Evolutionary conservation across 2,888 invertebrate species (phyloP).

Genomic region (Lepidocyrtoides sp.): DNA sequence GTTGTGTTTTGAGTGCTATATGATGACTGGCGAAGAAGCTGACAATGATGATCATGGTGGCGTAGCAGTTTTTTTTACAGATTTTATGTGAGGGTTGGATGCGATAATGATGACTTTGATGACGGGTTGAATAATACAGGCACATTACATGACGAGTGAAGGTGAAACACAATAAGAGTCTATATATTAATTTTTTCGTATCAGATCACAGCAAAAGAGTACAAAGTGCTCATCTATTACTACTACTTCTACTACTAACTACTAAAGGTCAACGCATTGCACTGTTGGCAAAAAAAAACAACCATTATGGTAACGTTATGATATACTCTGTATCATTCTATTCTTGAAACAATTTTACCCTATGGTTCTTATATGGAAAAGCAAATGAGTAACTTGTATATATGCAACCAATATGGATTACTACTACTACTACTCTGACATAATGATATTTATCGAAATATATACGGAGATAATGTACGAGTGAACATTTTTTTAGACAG

Average conservation of each 20-base stretch:
- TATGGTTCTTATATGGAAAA: too few relatives aligned
- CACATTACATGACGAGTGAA: conserved; percentile 74
- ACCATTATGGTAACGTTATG: too few relatives aligned
- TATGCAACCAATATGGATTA: background rate
- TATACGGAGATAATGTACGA: background rate
- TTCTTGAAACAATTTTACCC: background rate
- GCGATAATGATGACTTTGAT: conserved; percentile 78
- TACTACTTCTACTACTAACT: too few relatives aligned
- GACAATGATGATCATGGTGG: background rate
- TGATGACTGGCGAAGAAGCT: conserved; percentile 12
- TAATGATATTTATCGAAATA: background rate
- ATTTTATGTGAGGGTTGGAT: conserved; percentile 77
- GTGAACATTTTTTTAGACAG: background rate
- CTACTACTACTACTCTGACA: too few relatives aligned
- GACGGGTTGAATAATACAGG: conserved; percentile 79
- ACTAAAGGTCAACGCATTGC: conserved; percentile 70
- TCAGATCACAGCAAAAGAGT: conserved; percentile 42
- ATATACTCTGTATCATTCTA: conserved; percentile 20
- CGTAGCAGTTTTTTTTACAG: conserved; percentile 59
- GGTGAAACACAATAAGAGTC: conserved; percentile 73
- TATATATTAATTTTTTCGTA: conserved; percentile 59
- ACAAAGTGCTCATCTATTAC: background rate
- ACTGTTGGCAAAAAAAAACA: background rate
- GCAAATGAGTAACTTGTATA: background rate
- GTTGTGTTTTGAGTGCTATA: too few relatives aligned